Percentiles rank a stretch among this genome's conserved stretches.
These are phyloP conservation scores for Achlya flavicornis DNA, from an alignment of 2,888 invertebrate genomes.

Conservation along the genomic window DNA sequence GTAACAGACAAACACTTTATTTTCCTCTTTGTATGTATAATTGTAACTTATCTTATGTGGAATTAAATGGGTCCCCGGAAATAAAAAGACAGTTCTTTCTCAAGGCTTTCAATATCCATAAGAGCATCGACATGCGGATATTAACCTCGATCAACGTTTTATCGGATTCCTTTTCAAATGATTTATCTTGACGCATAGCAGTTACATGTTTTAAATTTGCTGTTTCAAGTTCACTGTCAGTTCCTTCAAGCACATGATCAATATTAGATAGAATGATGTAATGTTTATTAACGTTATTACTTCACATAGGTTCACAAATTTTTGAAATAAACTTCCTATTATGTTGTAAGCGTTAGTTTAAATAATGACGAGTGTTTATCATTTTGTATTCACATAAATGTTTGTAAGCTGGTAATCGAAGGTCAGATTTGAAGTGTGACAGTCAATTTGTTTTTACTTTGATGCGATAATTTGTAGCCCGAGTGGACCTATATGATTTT, in stretches of 20 bases:
- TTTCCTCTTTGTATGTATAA: not conserved
- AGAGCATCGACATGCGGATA: constrained; percentile 2
- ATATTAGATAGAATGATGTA: constrained; percentile 4
- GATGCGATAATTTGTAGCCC: not conserved
- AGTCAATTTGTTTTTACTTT: constrained; percentile 15
- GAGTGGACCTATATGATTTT: no score
- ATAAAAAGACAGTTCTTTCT: not conserved
- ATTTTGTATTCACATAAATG: constrained; percentile 24
- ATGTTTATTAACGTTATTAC: not conserved
- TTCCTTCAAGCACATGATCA: not conserved
- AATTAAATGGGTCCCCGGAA: not conserved
- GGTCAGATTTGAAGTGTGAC: constrained; percentile 16
- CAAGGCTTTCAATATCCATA: not conserved
- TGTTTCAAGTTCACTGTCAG: constrained; percentile 1
- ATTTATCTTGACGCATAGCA: not conserved
- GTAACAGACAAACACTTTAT: no score
- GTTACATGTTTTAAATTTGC: not conserved
- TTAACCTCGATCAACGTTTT: not conserved
- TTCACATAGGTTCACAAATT: constrained; percentile 15
- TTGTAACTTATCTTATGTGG: not conserved
- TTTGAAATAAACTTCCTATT: constrained; percentile 20
- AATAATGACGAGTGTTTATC: constrained; percentile 24
- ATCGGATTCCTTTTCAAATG: not conserved
- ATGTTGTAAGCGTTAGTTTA: constrained; percentile 19
- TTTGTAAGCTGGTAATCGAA: constrained; percentile 23